Evolutionary conservation across 2,113 vertebrate species (phyloP), one percentile per base, ranked within the genome.

Genomic region (Oncorhynchus nerka): DNA sequence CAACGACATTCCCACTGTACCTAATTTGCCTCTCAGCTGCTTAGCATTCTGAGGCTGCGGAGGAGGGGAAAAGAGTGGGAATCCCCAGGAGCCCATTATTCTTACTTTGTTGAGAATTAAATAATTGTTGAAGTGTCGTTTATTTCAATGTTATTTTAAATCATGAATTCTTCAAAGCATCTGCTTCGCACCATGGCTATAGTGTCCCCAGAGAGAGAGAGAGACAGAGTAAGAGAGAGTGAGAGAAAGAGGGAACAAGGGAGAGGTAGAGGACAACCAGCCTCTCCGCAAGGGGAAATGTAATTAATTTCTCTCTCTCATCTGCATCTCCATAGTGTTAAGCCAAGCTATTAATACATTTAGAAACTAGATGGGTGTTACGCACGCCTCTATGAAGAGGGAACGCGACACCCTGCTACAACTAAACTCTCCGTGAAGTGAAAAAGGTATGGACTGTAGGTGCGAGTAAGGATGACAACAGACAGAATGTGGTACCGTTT

Each of bases 81-180:
- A 89, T 88, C 90, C 91, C 89, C 90, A 81, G 82, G 89, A 90
- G 90, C 81, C 86, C 81, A 91, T 91, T 93, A 92, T 89, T 84
- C 89, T 83, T 88, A 88, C 90, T 90, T 90, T 90, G 87, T 87
- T 91, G 87, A 86, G 88, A 93, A 91, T 90, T 91, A 92, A 92
- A 91, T 92, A 90, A 92, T 88, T 78, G 68, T 89, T 86, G 86
- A 90, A 91, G 86, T 89, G 89, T 83, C 66, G 85, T 88, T 91
- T 91, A 91, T 90, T 89, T 84, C 87, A 90, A 85, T 90, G 87
- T 87, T 91, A 85, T 91, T 91, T 91, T 84, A 88, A 91, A 87
- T 91, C 84, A 87, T 90, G 90, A 89, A 91, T 90, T 91, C 89
- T 86, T 83, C 87, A 85, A 89, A 89, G 90, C 86, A 87, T 91